Conservation (phyloP, 2,113 vertebrate genomes). For the Strix uralensis region DNA sequence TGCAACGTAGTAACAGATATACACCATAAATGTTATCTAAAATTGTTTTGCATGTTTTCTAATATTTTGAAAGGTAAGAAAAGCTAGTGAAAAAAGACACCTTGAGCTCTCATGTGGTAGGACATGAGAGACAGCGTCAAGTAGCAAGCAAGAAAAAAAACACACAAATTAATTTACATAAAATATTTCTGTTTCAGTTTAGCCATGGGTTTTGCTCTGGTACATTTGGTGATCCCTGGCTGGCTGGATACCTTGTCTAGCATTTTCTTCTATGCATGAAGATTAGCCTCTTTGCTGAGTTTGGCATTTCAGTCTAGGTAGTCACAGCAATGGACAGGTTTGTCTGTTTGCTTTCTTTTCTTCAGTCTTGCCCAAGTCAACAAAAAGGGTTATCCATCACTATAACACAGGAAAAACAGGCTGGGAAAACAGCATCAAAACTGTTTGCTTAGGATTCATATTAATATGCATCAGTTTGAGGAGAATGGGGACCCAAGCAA, state of each 20-base stretch:
- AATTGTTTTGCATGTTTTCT: not conserved
- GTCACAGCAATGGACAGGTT: not conserved
- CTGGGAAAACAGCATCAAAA: not conserved
- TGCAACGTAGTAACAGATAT: not conserved
- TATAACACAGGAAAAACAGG: not conserved
- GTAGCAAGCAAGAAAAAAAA: not conserved
- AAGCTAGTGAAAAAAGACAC: not conserved
- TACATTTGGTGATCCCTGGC: not conserved
- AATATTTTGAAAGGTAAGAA: not conserved
- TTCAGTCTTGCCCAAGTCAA: constrained; percentile 8
- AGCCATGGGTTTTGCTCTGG: not conserved
- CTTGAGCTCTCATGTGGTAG: not conserved
- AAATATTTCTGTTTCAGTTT: not conserved
- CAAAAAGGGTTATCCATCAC: constrained; percentile 2
- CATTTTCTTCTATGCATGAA: not conserved
- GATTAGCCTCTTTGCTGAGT: not conserved
- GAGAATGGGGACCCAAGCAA: not conserved
- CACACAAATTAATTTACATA: not conserved
- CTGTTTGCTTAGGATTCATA: not conserved
- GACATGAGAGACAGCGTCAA: not conserved
- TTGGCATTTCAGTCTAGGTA: not conserved
- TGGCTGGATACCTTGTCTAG: not conserved
- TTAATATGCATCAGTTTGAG: not conserved
- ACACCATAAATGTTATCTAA: not conserved
- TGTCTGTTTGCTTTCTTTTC: not conserved